These are phyloP conservation scores for Psephotus haematonotus DNA, from an alignment of 2,113 vertebrate species.

Conservation along the genomic window DNA sequence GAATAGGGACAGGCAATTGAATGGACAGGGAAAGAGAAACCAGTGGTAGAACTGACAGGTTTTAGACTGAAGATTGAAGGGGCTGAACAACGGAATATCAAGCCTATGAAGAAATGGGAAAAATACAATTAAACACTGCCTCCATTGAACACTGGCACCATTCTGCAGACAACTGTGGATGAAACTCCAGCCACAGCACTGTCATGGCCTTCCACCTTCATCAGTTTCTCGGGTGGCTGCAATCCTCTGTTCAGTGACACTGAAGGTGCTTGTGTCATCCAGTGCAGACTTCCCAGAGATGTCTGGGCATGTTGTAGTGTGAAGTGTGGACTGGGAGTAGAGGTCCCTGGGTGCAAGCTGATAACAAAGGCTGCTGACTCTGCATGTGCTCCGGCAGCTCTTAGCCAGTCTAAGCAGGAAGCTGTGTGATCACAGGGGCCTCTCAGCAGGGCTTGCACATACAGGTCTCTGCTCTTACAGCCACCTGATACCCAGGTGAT, in stretches of 20 bases:
- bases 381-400: not conserved
- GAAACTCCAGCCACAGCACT: not conserved
- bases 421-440: not conserved
- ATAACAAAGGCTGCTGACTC: not conserved
- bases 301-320: accelerated
- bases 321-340: not conserved
- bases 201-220: not conserved
- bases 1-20: not conserved
- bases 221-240: not conserved
- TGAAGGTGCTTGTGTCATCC: not conserved
- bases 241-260: not conserved
- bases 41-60: not conserved
- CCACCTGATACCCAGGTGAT: not conserved
- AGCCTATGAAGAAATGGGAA: not conserved
- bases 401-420: not conserved
- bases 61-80: not conserved
- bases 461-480: not conserved
- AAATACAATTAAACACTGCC: not conserved
- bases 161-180: not conserved
- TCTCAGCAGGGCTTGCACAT: accelerated
- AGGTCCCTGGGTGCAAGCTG: not conserved
- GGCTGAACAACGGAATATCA: not conserved
- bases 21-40: not conserved
- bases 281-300: not conserved
- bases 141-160: not conserved